Evolutionary conservation across 2,888 invertebrate genomes (phyloP), one percentile per base, ranked within the genome.

Genomic region (Pemphredon lugubris): DNA sequence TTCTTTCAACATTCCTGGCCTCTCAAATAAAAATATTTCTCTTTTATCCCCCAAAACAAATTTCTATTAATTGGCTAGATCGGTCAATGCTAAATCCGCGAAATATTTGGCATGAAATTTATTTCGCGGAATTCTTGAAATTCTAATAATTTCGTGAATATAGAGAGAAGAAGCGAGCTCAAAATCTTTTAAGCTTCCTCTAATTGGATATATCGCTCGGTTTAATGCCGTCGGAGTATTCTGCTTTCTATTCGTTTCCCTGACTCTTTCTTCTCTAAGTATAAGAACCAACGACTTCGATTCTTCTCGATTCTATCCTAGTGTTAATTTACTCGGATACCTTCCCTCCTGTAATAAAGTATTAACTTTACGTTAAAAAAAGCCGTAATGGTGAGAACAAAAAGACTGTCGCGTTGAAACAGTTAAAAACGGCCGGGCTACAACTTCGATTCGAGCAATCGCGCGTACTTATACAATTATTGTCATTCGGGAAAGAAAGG

Each of bases 191-290:
- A 68, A 63, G 63, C 58, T 45, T 7, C 48, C 6, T 39, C 58
- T 72, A 72, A 72, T 72, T 72, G 71, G 69, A 72, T 68, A 68
- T 72, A 51, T 57, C 54, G 53, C 50, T 57, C 54, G 53, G 51
- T 72, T 63, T 68, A 57, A 72, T 72, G 57, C 51, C 68, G 11
- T n/a, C 42, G 50, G 21, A 53, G 26, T 21, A 48, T 37, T 44
- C 26, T 26, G 26, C 26, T 26, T 26, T 26, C 26, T 26, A 5
- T 26, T 26, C 26, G 26, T 7, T 26, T 5, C 26, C 7, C 7
- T 9, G 14, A 34, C n/a, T 44, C 21, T 40, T 40, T 40, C 34
- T 26, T 26, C 7, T 26, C 26, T 3, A 26, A 3, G 26, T 5
- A 26, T 26, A 26, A 26, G 26, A 26, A 26, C 30, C 30, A 30